Evolutionary conservation across 2,888 invertebrate genomes (phyloP).

Genomic region (Gibbula magus): DNA sequence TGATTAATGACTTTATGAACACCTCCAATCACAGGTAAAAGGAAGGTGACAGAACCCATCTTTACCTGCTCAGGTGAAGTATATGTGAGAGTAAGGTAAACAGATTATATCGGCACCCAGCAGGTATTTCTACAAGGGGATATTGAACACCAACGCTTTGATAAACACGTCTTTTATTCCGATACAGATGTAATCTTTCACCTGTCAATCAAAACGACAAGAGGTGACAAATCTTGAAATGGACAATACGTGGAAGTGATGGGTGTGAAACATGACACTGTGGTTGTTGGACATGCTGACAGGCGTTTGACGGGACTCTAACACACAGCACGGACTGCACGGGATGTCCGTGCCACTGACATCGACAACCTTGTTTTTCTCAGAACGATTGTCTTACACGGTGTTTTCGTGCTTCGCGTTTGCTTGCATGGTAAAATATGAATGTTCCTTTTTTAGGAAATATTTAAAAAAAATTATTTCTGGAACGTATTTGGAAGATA

Average conservation of each 20-base stretch:
- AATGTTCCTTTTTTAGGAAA: no score
- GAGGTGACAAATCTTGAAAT: background rate
- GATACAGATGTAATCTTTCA: conserved; percentile 5
- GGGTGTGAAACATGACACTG: background rate
- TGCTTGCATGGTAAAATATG: no score
- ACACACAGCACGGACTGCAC: no score
- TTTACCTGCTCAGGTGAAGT: background rate
- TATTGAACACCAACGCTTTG: background rate
- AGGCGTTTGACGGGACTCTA: background rate
- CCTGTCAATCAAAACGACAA: background rate
- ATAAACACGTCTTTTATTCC: conserved; percentile 1
- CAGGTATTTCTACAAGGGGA: conserved; percentile 6
- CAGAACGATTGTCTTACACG: no score
- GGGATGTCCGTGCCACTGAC: no score
- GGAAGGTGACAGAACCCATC: conserved; percentile 1
- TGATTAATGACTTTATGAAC: conserved; percentile 11
- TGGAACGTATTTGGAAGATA: no score
- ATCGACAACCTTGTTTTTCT: no score
- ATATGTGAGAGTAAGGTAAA: background rate
- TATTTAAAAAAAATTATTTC: no score
- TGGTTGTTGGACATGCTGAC: background rate
- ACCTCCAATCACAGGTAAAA: conserved; percentile 4
- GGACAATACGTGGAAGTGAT: background rate
- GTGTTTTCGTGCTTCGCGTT: no score
- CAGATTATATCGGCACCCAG: background rate